Evolutionary conservation across 2,797 vertebrate genomes (phyloP), one percentile per base, ranked within the genome.

Genomic region (Pipistrellus nathusii): DNA sequence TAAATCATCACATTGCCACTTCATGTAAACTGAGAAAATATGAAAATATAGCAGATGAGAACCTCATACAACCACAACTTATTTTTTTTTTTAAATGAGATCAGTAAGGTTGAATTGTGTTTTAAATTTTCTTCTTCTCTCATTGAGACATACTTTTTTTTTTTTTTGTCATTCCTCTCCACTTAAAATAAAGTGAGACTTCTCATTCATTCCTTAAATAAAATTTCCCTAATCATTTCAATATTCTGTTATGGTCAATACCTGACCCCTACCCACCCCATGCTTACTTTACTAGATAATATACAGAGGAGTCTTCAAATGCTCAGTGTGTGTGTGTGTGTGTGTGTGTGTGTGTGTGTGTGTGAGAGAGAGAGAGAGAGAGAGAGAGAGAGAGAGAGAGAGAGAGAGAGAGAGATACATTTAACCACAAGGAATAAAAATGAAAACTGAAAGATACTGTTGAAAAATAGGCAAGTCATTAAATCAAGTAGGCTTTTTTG

Each of bases 91-190:
- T 94, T 73, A 87, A 96, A 62, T 71, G 27, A 4, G 18, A 20
- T 20, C 1, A n/a, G 32, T 2, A 71, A 25, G 1, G 85, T 72
- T 66, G 17, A n/a, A 81, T 82, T 44, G 53, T 2, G 4, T 57
- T 90, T 96, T 90, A 95, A 76, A 59, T 44, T 2, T 62, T 96
- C 57, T 85, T 96, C 55, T 75, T 83, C 76, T 92, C 85, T 81
- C 41, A 87, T 57, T 25, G 32, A 3, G 9, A 88, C 30, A 55
- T 32, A 8, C 62, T 64, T 17, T 64, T 8, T 48, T 48, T 12
- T 48, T 12, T 14, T 10, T 48, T 9, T 66, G 4, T 64, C 30
- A 5, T 88, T 93, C 93, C 18, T 91, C 13, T 94, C 44, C 73
- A 62, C 64, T 89, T 80, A 80, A n/a, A 92, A 93, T 82, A 85